Evolutionary conservation across 2,888 invertebrate genomes (phyloP), one percentile per base, ranked within the genome.

Genomic region (Diogma glabrata): DNA sequence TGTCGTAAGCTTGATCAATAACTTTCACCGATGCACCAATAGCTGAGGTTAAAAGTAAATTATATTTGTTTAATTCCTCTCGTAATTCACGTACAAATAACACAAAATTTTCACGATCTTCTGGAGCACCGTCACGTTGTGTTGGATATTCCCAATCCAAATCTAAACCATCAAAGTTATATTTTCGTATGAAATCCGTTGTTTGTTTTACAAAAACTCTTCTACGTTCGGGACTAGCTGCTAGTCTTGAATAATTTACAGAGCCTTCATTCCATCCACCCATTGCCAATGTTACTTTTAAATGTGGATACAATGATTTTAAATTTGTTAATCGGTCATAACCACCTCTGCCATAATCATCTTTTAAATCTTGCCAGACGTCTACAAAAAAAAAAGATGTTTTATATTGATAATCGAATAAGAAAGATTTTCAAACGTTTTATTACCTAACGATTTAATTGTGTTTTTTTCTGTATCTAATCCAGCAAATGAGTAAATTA

Each of bases 191-290:
- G 61, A 87, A 85, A 33, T 74, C 67, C 1, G 87, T 60, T 1
- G 82, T 83, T 58, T 84, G 87, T 30, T 75, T 69, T 0, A 88
- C 77, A 60, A 92, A 91, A 47, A 69, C 72, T 3, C 71, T 71
- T 47, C 92, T 75, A 48, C 75, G 71, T 14, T 75, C 74, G 0
- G 79, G 72, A 47, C 76, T 77, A 3, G 80, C 76, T 0, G 83
- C 85, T 69, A 91, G 72, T 1, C 60, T 61, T 2, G 69, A 69
- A 47, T 69, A 69, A 57, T 69, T 69, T 51, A 60, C 63, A 1
- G 90, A 90, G 0, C 90, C 91, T 64, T 92, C 90, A 64, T 90
- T 91, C 92, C 92, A 92, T 0, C 92, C 92, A 0, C 92, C 92
- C 33, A 93, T 85, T 1, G 89, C 91, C 10, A 92, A 65, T 3